phyloP scores from a whole-genome alignment of 2,797 vertebrate species.

The Sebastes umbrosus region DNA sequence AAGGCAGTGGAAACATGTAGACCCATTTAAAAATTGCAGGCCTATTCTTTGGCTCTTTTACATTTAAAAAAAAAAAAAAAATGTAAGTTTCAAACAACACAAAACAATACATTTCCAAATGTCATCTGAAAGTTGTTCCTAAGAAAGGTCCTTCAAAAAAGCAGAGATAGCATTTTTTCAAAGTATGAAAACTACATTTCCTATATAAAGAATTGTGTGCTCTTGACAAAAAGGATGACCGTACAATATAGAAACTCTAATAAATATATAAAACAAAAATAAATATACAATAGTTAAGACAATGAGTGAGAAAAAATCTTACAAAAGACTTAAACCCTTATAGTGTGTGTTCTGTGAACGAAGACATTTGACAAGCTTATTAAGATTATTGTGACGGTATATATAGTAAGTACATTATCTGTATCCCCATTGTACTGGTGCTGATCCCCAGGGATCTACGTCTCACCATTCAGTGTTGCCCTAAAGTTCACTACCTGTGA shows the following conservation, averaged over 20 bases:
- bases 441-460: neutral
- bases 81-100: constrained; percentile 15
- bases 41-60: constrained; percentile 65
- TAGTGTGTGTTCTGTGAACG: constrained; percentile 46
- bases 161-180: constrained; percentile 1
- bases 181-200: constrained; percentile 60
- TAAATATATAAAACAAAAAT: constrained; percentile 80
- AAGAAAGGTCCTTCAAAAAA: constrained; percentile 41
- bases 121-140: constrained; percentile 28
- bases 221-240: constrained; percentile 63
- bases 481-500: constrained; percentile 30
- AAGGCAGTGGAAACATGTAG: constrained; percentile 66
- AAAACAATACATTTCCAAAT: constrained; percentile 47
- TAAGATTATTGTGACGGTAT: constrained; percentile 32
- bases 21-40: constrained; percentile 28
- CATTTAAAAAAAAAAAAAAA: constrained; percentile 25
- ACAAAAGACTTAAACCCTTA: constrained; percentile 61
- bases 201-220: constrained; percentile 51
- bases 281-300: constrained; percentile 78
- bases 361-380: constrained; percentile 42
- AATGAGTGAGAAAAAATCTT: constrained; percentile 60
- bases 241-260: constrained; percentile 79
- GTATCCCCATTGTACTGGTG: constrained; percentile 1
- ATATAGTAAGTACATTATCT: constrained; percentile 22
- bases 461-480: constrained; percentile 59